Evolutionary conservation across 2,113 vertebrate genomes (phyloP).

Genomic region (Lepus timidus): DNA sequence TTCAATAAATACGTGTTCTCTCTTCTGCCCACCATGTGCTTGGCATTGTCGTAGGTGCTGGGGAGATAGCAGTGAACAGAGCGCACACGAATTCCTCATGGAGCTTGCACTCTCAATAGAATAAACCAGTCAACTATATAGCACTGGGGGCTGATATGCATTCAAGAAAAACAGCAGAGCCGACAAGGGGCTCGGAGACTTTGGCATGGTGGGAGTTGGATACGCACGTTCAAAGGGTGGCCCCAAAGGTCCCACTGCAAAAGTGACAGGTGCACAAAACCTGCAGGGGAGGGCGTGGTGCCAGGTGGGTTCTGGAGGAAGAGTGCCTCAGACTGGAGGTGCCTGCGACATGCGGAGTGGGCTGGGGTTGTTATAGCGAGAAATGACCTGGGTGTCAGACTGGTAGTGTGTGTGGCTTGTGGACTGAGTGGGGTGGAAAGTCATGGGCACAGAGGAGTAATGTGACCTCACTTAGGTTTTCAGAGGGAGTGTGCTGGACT

Average conservation of each 20-base stretch:
- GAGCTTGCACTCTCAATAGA: slow-evolving; percentile 14
- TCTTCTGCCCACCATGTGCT: neutral
- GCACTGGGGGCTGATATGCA: neutral
- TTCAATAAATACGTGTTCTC: neutral
- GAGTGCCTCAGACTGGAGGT: neutral
- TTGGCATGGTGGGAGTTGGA: accelerated
- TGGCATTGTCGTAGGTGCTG: neutral
- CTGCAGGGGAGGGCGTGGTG: neutral
- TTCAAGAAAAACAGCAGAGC: neutral
- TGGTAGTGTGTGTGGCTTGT: neutral
- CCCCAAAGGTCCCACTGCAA: neutral
- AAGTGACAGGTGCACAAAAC: neutral
- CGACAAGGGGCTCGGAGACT: neutral
- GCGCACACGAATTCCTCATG: neutral
- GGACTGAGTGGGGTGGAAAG: neutral
- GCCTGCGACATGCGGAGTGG: accelerated
- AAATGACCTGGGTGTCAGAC: neutral
- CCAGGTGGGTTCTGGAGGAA: no score
- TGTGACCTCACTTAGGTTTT: neutral
- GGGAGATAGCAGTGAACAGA: neutral
- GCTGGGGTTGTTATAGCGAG: accelerated
- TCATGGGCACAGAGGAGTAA: accelerated
- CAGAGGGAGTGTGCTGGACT: neutral
- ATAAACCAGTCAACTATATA: neutral
- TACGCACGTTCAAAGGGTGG: neutral